Evolutionary conservation across 2,888 invertebrate genomes (phyloP).

Genomic region (Rhagophthalmus giganteus): DNA sequence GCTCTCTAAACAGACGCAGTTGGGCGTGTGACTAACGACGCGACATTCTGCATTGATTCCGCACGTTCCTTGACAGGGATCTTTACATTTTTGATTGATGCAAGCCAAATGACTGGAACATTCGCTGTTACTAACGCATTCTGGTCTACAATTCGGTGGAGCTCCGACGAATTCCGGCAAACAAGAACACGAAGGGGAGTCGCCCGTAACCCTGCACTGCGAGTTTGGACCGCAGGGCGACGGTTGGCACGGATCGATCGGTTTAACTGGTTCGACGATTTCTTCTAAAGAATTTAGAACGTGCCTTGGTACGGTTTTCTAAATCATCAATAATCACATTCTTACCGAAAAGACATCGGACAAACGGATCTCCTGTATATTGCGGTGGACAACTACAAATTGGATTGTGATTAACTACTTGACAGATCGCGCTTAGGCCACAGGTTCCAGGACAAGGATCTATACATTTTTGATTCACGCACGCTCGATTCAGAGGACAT

Average conservation of each 20-base stretch:
- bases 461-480: slow-evolving; percentile 59
- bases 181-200: slow-evolving; percentile 66
- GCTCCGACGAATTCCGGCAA: slow-evolving; percentile 63
- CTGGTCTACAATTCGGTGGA: slow-evolving; percentile 72
- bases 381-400: slow-evolving; percentile 64
- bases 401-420: slow-evolving; percentile 71
- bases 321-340: slow-evolving; percentile 23
- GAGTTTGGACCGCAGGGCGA: slow-evolving; percentile 73
- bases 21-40: slow-evolving; percentile 73
- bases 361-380: slow-evolving; percentile 72
- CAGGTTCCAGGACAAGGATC: slow-evolving; percentile 61
- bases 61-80: slow-evolving; percentile 76
- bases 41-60: slow-evolving; percentile 73
- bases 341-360: no score
- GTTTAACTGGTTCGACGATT: slow-evolving; percentile 35
- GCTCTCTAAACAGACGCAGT: slow-evolving; percentile 64
- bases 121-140: slow-evolving; percentile 73
- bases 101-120: slow-evolving; percentile 72
- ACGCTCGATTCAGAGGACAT: slow-evolving; percentile 56
- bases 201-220: slow-evolving; percentile 59
- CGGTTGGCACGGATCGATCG: slow-evolving; percentile 66
- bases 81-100: slow-evolving; percentile 72
- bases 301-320: not conserved
- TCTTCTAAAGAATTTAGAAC: slow-evolving; percentile 36
- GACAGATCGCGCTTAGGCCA: slow-evolving; percentile 66